These are phyloP conservation scores for Eudasyphora cyanicolor DNA, from an alignment of 2,888 invertebrate genomes.

Conservation along the genomic window DNA sequence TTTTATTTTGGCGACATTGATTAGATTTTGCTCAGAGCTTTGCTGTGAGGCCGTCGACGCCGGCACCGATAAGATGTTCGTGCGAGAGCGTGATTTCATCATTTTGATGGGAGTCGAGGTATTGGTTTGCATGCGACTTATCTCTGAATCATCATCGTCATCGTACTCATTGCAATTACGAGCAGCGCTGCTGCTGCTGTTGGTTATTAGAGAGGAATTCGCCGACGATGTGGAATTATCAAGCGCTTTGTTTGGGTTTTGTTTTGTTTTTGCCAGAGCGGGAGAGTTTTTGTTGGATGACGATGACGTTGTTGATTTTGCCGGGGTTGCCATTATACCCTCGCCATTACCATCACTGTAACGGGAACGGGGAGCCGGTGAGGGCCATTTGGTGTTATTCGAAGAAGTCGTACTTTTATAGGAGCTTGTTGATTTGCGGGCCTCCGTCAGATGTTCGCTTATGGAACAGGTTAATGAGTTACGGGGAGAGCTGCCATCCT, in stretches of 20 bases:
- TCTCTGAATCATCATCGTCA: slow-evolving; percentile 81
- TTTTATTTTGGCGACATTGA: slow-evolving; percentile 68
- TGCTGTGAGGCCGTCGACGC: slow-evolving; percentile 55
- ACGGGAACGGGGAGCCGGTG: slow-evolving; percentile 49
- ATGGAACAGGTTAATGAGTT: slow-evolving; percentile 46
- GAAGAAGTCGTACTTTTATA: slow-evolving; percentile 32
- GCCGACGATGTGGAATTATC: slow-evolving; percentile 6
- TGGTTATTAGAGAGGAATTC: slow-evolving; percentile 25
- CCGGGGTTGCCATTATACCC: slow-evolving; percentile 56
- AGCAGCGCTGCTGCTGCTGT: slow-evolving; percentile 10
- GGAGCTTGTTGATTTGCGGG: slow-evolving; percentile 44
- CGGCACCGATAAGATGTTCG: slow-evolving; percentile 82
- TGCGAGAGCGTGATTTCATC: slow-evolving; percentile 80
- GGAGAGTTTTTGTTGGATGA: background rate
- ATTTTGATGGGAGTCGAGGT: slow-evolving; percentile 80
- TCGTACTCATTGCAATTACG: slow-evolving; percentile 64
- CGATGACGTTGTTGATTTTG: slow-evolving; percentile 40
- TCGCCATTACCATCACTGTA: slow-evolving; percentile 58
- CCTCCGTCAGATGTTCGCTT: slow-evolving; percentile 51
- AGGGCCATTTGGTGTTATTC: slow-evolving; percentile 51
- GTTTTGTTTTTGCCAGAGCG: slow-evolving; percentile 52
- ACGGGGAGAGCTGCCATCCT: slow-evolving; percentile 68
- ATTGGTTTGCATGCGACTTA: slow-evolving; percentile 79
- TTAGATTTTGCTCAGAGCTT: slow-evolving; percentile 70
- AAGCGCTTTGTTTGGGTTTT: slow-evolving; percentile 33